A percentile compares a stretch with the other conserved stretches of the same genome.
Evolutionary conservation across 2,797 vertebrate species (phyloP).

Genomic region (Gadopsis marmoratus): DNA sequence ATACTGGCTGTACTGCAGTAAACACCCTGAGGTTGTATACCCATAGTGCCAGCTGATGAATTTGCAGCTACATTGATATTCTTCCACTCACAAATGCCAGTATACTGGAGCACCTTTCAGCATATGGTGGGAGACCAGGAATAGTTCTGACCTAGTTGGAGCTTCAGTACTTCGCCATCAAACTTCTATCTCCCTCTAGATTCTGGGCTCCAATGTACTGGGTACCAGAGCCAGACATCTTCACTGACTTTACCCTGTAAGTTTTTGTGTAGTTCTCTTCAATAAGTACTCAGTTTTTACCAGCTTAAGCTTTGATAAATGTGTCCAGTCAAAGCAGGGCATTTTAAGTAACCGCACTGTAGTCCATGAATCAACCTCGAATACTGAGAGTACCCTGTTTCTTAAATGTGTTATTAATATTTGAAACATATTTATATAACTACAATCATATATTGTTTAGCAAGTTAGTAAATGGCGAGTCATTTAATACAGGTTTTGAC

Average conservation of each 20-base stretch:
- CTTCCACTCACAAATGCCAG: constrained; percentile 63
- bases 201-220: constrained; percentile 51
- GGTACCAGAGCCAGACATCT: constrained; percentile 49
- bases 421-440: constrained; percentile 10
- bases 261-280: constrained; percentile 54
- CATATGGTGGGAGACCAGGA: constrained; percentile 82
- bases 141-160: constrained; percentile 87
- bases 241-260: constrained; percentile 57
- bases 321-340: constrained; percentile 15
- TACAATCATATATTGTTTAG: neutral
- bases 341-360: constrained; percentile 4
- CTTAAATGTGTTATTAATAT: neutral
- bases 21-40: constrained; percentile 62
- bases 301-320: constrained; percentile 26
- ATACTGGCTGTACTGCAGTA: constrained; percentile 42
- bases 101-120: constrained; percentile 71
- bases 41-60: constrained; percentile 70
- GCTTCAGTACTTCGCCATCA: constrained; percentile 74
- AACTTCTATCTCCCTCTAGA: constrained; percentile 69
- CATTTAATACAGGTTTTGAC: neutral
- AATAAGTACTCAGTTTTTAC: constrained; percentile 60
- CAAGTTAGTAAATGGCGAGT: neutral
- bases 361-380: neutral
- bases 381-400: neutral
- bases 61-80: constrained; percentile 73